Conservation (phyloP, 2,797 vertebrate genomes). For the Pyrrhura leucotis region DNA sequence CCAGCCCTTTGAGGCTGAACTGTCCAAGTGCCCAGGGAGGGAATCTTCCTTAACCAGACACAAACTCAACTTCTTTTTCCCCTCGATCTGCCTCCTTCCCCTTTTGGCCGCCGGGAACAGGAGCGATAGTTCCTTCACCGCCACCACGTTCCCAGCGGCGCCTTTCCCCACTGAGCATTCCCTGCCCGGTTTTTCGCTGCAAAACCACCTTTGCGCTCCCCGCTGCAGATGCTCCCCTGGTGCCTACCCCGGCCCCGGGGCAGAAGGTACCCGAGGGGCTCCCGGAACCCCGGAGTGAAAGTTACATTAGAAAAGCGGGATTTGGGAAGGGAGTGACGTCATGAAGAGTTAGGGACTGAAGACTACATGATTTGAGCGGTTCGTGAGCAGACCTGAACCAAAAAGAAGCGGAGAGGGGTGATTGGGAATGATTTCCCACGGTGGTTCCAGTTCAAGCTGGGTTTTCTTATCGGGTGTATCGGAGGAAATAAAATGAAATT, state of each 20-base stretch:
- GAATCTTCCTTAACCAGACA: background rate
- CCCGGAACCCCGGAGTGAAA: background rate
- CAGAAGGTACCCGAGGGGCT: background rate
- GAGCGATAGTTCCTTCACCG: background rate
- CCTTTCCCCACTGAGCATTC: background rate
- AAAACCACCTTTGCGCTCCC: background rate
- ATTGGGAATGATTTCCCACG: background rate
- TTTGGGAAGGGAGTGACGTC: background rate
- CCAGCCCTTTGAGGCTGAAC: background rate
- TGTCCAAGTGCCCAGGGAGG: background rate
- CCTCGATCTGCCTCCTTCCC: background rate
- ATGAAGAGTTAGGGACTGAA: background rate
- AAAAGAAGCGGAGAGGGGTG: background rate
- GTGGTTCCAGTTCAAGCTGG: background rate
- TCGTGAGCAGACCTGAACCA: background rate
- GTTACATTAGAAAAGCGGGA: background rate
- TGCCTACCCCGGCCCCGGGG: too few relatives aligned
- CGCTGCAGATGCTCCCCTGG: background rate
- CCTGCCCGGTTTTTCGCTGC: background rate
- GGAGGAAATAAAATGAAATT: conserved; percentile 42
- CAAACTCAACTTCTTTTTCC: accelerated
- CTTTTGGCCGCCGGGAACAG: background rate
- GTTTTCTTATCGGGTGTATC: conserved; percentile 20
- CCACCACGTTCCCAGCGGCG: background rate
- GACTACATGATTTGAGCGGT: background rate